Base-by-base conservation (phyloP, 2,113 vertebrate genomes). In the Mastomys coucha region DNA sequence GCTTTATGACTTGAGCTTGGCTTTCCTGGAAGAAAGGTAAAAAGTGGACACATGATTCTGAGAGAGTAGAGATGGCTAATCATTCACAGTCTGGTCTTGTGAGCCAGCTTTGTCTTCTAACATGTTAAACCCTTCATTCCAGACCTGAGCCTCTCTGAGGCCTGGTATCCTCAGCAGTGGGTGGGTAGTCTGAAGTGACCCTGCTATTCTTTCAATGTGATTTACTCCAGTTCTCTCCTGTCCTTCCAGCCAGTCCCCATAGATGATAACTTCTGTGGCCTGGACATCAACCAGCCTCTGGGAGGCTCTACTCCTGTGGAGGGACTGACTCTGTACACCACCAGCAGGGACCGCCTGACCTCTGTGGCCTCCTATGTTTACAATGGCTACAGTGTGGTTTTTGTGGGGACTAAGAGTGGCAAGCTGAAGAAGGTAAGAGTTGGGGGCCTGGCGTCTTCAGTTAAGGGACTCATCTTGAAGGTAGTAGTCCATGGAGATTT, bases 241-340 rank as follows among this genome's bases (percentile, higher is more conserved):
- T 97, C 89, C 80, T 78, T 98, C n/a, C 96, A 99, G 99, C 99
- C 99, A 0, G 99, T 99, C 78, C 99, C 99, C 89, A 99, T 99
- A 0, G 99, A 99, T 36, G 99, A 99, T 98, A 99, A 99, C 10
- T 99, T 99, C 99, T 99, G 99, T 0, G 99, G 99, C 85, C 98
- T 99, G 51, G 99, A 99, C 98, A 99, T 99, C 99, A 99, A 99
- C 99, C 99, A 99, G 98, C 99, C 99, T 0, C 99, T 99, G 4
- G 99, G 99, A 26, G 99, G 99, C 89, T 99, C 99, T 0, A 99
- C 98, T 51, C 99, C 99, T 2, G 99, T 99, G 96, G 99, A 99
- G 0, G 99, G 99, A 7, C 99, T 99, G 98, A 99, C 98, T 0
- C 99, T 99, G 63, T 99, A 99, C 97, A 99, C 99, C 2, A 99